Conservation (phyloP, 2,888 invertebrate species). For the Pogonocherus hispidulus region DNA sequence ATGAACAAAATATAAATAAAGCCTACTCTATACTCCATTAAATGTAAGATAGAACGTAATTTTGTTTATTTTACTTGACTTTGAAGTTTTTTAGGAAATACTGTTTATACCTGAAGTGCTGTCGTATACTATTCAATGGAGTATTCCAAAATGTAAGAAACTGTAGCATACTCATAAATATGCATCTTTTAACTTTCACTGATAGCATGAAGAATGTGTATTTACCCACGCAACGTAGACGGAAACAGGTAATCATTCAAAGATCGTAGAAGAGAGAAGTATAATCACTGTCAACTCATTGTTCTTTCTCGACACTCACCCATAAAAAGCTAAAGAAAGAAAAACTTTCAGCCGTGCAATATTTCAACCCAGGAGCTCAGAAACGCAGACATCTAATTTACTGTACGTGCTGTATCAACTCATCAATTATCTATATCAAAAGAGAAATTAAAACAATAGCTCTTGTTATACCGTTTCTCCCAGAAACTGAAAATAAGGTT, state of each 20-base stretch:
- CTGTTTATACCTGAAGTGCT: too few relatives aligned
- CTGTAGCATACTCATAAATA: neutral
- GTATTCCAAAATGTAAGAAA: too few relatives aligned
- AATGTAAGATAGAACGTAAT: too few relatives aligned
- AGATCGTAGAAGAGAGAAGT: conserved; percentile 29
- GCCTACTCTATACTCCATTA: too few relatives aligned
- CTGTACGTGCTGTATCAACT: conserved; percentile 17
- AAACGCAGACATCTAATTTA: conserved; percentile 9
- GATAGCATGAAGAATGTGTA: neutral
- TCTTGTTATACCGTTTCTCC: neutral
- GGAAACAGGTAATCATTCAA: conserved; percentile 29
- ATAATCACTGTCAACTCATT: conserved; percentile 34
- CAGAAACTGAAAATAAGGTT: conserved; percentile 2
- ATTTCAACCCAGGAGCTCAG: conserved; percentile 17
- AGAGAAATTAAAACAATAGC: conserved; percentile 9
- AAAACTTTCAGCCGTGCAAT: conserved; percentile 25
- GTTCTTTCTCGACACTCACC: conserved; percentile 15
- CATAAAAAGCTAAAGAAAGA: conserved; percentile 20
- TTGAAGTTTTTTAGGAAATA: too few relatives aligned
- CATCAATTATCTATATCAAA: conserved; percentile 24
- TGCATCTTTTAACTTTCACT: neutral
- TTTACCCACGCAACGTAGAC: conserved; percentile 24
- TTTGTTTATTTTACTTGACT: too few relatives aligned
- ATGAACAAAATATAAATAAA: too few relatives aligned
- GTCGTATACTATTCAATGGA: too few relatives aligned